A percentile compares a stretch with the other conserved stretches of the same genome.
These are phyloP conservation scores for Procambarus clarkii DNA, from an alignment of 1,140 invertebrate species.

Conservation along the genomic window DNA sequence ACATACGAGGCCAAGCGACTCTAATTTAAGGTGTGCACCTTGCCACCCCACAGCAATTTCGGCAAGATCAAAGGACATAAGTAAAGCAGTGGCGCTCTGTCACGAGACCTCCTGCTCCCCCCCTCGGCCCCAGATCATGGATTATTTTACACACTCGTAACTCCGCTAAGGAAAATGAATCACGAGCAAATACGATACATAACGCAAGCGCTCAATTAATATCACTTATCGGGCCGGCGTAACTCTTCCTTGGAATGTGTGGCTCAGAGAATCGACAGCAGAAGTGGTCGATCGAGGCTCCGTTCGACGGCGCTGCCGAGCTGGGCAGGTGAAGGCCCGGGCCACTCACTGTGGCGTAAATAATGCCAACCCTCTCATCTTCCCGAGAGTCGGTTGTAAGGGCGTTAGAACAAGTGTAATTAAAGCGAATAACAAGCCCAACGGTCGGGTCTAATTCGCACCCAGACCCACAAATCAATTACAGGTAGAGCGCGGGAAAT, in stretches of 20 bases:
- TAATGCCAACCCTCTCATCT: conserved; percentile 31
- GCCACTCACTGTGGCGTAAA: conserved; percentile 1
- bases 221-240: neutral
- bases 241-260: neutral
- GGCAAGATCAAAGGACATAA: conserved; percentile 1
- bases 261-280: neutral
- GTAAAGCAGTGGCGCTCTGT: neutral
- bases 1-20: neutral
- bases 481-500: conserved; percentile 46
- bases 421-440: conserved; percentile 55
- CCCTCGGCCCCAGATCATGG: neutral
- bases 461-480: conserved; percentile 58
- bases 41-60: neutral
- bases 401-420: conserved; percentile 60
- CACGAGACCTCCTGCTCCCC: neutral
- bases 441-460: conserved; percentile 52
- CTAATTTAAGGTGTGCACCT: neutral
- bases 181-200: neutral
- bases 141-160: neutral
- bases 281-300: neutral
- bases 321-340: neutral
- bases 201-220: neutral
- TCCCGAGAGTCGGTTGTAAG: conserved; percentile 12
- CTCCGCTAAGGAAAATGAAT: neutral
- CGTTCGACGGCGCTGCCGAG: neutral